These are phyloP conservation scores for Poecile montanus DNA, from an alignment of 2,797 vertebrate genomes.

Conservation along the genomic window DNA sequence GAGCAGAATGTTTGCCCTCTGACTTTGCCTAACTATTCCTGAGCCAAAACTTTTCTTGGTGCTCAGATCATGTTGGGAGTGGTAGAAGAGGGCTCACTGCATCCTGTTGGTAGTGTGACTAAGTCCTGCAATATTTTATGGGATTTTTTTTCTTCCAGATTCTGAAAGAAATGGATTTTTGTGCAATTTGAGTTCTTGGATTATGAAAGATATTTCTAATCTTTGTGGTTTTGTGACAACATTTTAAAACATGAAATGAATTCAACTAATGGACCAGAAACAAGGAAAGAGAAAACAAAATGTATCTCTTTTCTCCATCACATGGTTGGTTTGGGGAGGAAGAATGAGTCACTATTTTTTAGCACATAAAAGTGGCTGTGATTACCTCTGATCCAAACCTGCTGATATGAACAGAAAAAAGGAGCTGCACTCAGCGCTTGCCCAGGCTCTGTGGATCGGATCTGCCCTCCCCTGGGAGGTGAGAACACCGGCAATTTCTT, in stretches of 20 bases:
- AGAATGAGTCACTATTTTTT: conserved; percentile 33
- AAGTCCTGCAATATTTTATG: background rate
- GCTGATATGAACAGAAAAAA: background rate
- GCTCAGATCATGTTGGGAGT: background rate
- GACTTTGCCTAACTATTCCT: background rate
- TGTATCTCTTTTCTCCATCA: background rate
- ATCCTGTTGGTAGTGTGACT: background rate
- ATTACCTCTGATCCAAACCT: background rate
- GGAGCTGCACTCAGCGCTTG: background rate
- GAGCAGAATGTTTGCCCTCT: background rate
- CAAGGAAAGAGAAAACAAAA: conserved; percentile 3
- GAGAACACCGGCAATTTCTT: background rate
- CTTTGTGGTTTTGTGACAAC: background rate
- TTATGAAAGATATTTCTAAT: background rate
- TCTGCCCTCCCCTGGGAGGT: background rate
- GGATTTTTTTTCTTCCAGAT: background rate
- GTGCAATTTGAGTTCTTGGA: background rate
- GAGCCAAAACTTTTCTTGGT: background rate
- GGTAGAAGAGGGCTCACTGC: background rate
- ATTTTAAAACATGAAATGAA: background rate
- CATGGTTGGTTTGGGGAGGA: background rate
- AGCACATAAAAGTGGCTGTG: background rate
- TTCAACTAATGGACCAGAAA: background rate
- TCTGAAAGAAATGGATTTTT: background rate
- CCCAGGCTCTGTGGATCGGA: background rate